These are phyloP conservation scores for Eupithecia exiguata DNA, from an alignment of 2,888 invertebrate genomes.

Conservation along the genomic window DNA sequence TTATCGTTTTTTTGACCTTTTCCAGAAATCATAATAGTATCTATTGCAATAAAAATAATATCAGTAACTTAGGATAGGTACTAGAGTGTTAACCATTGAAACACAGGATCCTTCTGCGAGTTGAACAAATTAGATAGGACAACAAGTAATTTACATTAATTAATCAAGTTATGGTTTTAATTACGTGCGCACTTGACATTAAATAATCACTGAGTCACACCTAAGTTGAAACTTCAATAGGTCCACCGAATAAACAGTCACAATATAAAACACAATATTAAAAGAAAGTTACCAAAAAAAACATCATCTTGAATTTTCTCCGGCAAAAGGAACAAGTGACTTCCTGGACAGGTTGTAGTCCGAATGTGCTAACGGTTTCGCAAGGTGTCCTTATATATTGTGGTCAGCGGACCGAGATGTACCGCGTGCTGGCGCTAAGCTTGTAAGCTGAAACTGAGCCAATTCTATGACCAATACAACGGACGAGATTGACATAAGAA, in stretches of 20 bases:
- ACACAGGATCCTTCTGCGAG: neutral
- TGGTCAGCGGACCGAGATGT: slow-evolving; percentile 60
- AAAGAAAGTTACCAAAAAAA: slow-evolving; percentile 43
- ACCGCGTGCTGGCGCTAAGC: slow-evolving; percentile 61
- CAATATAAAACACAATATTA: slow-evolving; percentile 11
- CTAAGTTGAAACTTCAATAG: neutral
- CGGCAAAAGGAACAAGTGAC: slow-evolving; percentile 70
- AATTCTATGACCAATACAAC: slow-evolving; percentile 67
- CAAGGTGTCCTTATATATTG: slow-evolving; percentile 79
- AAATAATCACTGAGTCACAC: neutral
- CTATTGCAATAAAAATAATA: neutral
- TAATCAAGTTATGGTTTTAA: neutral
- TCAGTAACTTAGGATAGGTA: neutral
- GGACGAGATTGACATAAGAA: slow-evolving; percentile 61
- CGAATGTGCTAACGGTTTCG: slow-evolving; percentile 80
- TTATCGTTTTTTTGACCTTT: slow-evolving; percentile 3
- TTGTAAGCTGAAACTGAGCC: slow-evolving; percentile 73
- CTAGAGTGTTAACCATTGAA: neutral
- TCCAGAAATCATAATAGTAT: neutral
- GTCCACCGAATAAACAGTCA: neutral
- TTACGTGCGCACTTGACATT: neutral
- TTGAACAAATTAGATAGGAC: neutral
- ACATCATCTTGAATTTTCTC: slow-evolving; percentile 65
- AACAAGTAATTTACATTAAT: neutral
- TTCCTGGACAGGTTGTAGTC: slow-evolving; percentile 77